These are phyloP conservation scores for Conger conger DNA, from an alignment of 2,113 vertebrate species.

Conservation along the genomic window DNA sequence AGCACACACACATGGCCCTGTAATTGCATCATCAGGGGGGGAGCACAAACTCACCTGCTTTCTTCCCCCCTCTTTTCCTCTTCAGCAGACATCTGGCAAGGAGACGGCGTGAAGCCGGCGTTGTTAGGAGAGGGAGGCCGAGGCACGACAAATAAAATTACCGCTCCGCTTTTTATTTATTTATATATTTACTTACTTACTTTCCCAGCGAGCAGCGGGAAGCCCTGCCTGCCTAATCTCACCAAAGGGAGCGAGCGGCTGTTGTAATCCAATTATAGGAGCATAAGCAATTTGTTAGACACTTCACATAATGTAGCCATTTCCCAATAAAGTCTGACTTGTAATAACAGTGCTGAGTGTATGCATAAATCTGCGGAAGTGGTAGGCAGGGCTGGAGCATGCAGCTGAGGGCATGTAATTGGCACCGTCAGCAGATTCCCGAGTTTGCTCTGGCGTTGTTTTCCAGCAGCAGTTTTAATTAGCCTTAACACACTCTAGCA, in stretches of 20 bases:
- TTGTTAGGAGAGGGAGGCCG: conserved; percentile 82
- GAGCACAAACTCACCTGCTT: conserved; percentile 86
- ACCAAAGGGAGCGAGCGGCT: conserved; percentile 88
- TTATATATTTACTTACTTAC: conserved; percentile 18
- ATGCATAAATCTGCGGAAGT: conserved; percentile 87
- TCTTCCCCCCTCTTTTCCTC: conserved; percentile 52
- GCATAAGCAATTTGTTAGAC: conserved; percentile 97
- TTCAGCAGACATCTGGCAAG: conserved; percentile 87
- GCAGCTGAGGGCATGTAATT: conserved; percentile 82
- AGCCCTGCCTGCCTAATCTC: conserved; percentile 87
- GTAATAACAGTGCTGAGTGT: conserved; percentile 91
- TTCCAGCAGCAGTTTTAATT: neutral
- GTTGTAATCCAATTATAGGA: conserved; percentile 97
- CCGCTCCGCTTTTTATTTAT: conserved; percentile 76
- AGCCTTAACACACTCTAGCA: neutral
- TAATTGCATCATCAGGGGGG: conserved; percentile 85
- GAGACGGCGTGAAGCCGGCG: conserved; percentile 77
- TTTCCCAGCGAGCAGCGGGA: conserved; percentile 79
- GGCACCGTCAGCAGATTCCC: conserved; percentile 83
- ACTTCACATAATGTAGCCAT: conserved; percentile 96
- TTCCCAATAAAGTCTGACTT: conserved; percentile 94
- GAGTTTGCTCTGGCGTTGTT: conserved; percentile 68
- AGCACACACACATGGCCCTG: conserved; percentile 82
- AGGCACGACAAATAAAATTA: conserved; percentile 94
- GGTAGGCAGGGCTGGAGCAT: conserved; percentile 75